Base-by-base conservation (phyloP, 2,888 invertebrate species). In the Aquatica leii region DNA sequence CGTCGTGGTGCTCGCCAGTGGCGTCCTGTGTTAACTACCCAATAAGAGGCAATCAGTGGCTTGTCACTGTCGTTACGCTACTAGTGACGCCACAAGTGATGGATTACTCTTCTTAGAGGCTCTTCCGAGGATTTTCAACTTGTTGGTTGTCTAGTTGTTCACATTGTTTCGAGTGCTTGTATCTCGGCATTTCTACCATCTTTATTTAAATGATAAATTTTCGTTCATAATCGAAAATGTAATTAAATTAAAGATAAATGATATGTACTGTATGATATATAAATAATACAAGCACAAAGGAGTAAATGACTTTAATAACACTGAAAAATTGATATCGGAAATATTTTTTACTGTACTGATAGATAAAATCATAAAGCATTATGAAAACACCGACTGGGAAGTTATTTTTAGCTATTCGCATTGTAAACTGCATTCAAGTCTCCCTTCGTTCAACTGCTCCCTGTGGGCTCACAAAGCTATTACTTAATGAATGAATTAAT, bases 21-120 rank as follows among this genome's bases (percentile, higher is more conserved):
- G 70, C 71, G 73, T 68, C 62, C 62, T 72, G 73, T 78, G 82
- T 82, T 82, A 82, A 83, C 79, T 79, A 80, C 78, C 82, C 80
- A 82, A 83, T 83, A 82, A 83, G 79, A 81, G 81, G 82, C 82
- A 83, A 84, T 84, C 83, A 83, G 81, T 82, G 82, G 78, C 78
- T 80, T 82, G 83, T 83, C 82, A 82, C 78, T 74, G 77, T 71
- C 77, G 78, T 80, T 78, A 78, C 79, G 76, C 73, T 75, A 76
- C 76, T 75, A 73, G 71, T 75, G 77, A 77, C 78, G 78, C 77
- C 78, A 79, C 76, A 68, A 73, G 78, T 80, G 79, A 80, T 80
- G 79, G 79, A 80, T 81, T 77, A 72, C 79, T 74, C 76, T 77
- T 78, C 78, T 77, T 76, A 76, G 73, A 75, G 68, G 72, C 74